Percentiles rank a stretch among this genome's conserved stretches.
Conservation (phyloP, 2,888 invertebrate genomes). For the Dinocampus coccinellae region DNA sequence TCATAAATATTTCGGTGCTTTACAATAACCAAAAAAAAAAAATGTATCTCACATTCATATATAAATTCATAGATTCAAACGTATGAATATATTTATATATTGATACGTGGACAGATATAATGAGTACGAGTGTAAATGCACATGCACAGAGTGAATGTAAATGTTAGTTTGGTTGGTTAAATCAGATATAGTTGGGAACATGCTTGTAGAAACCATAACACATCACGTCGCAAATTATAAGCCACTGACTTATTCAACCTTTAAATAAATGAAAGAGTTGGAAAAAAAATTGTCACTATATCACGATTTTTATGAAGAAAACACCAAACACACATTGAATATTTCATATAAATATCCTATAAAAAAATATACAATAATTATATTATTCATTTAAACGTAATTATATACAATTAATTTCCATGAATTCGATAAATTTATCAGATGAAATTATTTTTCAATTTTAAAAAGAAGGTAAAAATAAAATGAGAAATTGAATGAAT, state of each 20-base stretch:
- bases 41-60: background rate
- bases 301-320: background rate
- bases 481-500: too few relatives aligned
- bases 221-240: background rate
- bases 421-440: background rate
- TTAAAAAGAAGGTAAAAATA: background rate
- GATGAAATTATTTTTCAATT: background rate
- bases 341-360: too few relatives aligned
- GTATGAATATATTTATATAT: background rate
- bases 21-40: background rate
- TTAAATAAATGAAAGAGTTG: background rate
- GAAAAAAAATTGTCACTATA: background rate
- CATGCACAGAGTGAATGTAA: background rate
- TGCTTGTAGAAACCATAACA: background rate
- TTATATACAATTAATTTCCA: background rate
- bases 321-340: too few relatives aligned
- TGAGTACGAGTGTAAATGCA: too few relatives aligned
- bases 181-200: background rate
- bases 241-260: conserved; percentile 4
- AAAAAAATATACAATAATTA: too few relatives aligned
- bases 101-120: too few relatives aligned
- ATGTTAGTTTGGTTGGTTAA: background rate
- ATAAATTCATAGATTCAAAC: too few relatives aligned
- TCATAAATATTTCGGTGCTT: background rate
- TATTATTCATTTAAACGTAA: too few relatives aligned